A percentile compares a stretch with the other conserved stretches of the same genome.
phyloP scores from a whole-genome alignment of 2,888 invertebrate genomes.

The Acleris sparsana region DNA sequence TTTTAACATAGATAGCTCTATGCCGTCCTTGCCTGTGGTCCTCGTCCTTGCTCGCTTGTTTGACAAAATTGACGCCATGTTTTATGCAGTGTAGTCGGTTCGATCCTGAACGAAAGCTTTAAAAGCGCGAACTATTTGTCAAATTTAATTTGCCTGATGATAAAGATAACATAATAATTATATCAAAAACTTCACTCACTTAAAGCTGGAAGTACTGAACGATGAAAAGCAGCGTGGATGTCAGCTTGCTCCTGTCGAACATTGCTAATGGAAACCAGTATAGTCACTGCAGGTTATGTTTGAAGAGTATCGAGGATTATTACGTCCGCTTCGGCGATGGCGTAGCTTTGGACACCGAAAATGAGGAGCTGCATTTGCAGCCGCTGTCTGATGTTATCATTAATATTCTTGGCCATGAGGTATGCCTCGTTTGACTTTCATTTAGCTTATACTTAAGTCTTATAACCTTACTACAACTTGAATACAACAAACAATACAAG shows the following conservation, averaged over 20 bases:
- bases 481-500: no score
- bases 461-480: neutral
- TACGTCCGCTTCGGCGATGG: conserved; percentile 65
- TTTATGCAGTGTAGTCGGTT: conserved; percentile 8
- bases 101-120: conserved; percentile 66
- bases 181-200: neutral
- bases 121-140: conserved; percentile 50
- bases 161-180: neutral
- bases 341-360: conserved; percentile 49
- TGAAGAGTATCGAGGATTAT: conserved; percentile 54
- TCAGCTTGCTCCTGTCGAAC: conserved; percentile 61
- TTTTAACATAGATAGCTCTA: no score
- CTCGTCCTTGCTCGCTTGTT: no score
- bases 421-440: conserved; percentile 40
- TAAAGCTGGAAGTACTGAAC: neutral
- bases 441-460: no score
- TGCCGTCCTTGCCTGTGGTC: no score
- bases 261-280: conserved; percentile 61
- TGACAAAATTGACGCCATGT: conserved; percentile 21
- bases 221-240: conserved; percentile 43
- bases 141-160: conserved; percentile 17
- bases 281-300: conserved; percentile 76
- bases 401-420: conserved; percentile 56
- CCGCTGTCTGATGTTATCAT: conserved; percentile 52
- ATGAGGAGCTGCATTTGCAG: conserved; percentile 40